A percentile compares a stretch with the other conserved stretches of the same genome.
Conservation (phyloP, 2,888 invertebrate species). For the Cryptocheilus praepositus region DNA sequence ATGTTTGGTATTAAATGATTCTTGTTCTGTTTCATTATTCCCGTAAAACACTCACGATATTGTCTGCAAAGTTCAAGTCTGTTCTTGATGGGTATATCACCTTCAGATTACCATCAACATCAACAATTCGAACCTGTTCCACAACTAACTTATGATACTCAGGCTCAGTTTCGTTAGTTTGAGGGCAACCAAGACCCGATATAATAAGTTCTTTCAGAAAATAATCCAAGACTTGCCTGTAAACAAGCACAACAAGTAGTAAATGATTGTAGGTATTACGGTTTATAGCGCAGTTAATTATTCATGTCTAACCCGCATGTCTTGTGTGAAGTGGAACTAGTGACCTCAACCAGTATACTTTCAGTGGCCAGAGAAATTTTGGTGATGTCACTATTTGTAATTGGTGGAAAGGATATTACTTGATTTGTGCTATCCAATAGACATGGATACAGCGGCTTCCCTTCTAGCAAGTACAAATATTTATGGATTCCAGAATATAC, state of each 20-base stretch:
- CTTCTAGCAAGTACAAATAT: conserved; percentile 87
- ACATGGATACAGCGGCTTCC: conserved; percentile 84
- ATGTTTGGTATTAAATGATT: neutral
- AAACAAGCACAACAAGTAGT: conserved; percentile 15
- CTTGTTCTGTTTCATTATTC: conserved; percentile 47
- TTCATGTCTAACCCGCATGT: conserved; percentile 76
- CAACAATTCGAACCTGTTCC: conserved; percentile 84
- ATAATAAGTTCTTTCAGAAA: conserved; percentile 81
- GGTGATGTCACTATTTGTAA: conserved; percentile 88
- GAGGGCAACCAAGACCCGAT: conserved; percentile 76
- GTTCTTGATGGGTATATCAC: conserved; percentile 87
- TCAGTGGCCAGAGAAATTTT: conserved; percentile 85
- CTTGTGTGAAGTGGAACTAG: conserved; percentile 81
- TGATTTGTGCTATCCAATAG: conserved; percentile 80
- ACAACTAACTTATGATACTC: conserved; percentile 74
- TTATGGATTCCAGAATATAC: conserved; percentile 89
- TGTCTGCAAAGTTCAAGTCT: conserved; percentile 80
- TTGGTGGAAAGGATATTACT: conserved; percentile 90
- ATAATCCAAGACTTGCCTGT: conserved; percentile 80
- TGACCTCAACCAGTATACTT: conserved; percentile 85
- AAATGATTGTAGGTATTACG: neutral
- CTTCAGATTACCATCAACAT: conserved; percentile 82
- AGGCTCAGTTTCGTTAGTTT: conserved; percentile 63
- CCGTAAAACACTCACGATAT: conserved; percentile 56
- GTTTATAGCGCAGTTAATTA: neutral